Evolutionary conservation across 2,797 vertebrate genomes (phyloP), one percentile per base, ranked within the genome.

Genomic region (Mastacembelus armatus): DNA sequence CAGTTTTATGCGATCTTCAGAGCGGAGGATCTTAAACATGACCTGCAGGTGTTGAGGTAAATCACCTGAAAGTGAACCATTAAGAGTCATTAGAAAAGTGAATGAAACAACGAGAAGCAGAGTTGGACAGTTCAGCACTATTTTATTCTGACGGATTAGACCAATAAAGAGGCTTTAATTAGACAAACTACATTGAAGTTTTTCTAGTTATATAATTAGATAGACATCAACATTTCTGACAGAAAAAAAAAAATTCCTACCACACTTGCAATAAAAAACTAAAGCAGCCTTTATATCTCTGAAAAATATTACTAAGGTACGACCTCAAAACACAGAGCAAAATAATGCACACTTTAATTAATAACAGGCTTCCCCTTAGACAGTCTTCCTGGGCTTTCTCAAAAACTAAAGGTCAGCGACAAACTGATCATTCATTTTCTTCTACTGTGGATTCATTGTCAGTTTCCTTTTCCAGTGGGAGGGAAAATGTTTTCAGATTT

Each of bases 21-120:
- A 95, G 19, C 97, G 96, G 38, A 99, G 96, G 74, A 96, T 95
- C 87, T 98, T 98, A 88, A 99, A 98, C 97, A 99, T 99, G 80
- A 98, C 95, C 92, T 98, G 97, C 67, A 99, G 95, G 83, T 99
- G 98, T 38, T 97, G 97, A 56, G 97, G 97, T 86, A 99, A 90
- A 73, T 99, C 97, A 86, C 97, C 98, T 99, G 78, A 19, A 81
- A 69, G 42, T 12, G 24, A 66, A 81, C 8, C 29, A 52, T 7
- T 16, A 3, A 59, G 52, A 58, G 14, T 12, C 2, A 30, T 36
- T 8, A 63, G 19, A 26, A 39, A 16, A 59, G 10, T 33, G 5
- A n/a, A 1, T 4, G 8, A 36, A 30, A 18, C 8, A 42, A 55
- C 4, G 7, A 40, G 10, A 40, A 35, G 16, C 14, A 7, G 0